Conservation (phyloP, 2,113 vertebrate species). For the Elaphurus davidianus region DNA sequence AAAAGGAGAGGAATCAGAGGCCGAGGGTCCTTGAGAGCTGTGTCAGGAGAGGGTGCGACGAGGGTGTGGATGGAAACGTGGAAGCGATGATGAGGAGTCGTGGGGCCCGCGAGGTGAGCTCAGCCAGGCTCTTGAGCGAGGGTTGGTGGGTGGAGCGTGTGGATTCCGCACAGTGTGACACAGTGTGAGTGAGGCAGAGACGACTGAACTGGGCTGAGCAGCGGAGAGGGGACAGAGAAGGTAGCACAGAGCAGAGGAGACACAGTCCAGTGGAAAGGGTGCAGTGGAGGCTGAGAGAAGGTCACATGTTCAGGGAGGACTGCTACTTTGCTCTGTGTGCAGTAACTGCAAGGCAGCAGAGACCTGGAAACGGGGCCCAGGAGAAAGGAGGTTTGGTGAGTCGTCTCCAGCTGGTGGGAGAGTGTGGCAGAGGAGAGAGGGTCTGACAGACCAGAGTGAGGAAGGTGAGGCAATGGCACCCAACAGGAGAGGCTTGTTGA, state of each 20-base stretch:
- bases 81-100: background rate
- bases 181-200: background rate
- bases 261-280: background rate
- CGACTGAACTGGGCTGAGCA: fast-evolving
- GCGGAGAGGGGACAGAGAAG: background rate
- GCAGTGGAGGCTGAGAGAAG: background rate
- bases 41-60: background rate
- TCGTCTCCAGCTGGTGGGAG: background rate
- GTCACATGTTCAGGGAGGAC: background rate
- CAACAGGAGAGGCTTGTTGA: background rate
- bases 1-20: background rate
- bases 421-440: fast-evolving
- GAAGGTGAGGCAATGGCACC: background rate
- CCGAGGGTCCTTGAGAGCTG: background rate
- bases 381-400: too few species aligned
- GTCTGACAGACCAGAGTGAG: fast-evolving
- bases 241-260: background rate
- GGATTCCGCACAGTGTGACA: background rate
- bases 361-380: background rate
- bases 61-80: background rate
- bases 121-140: fast-evolving
- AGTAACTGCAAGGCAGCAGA: background rate
- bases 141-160: fast-evolving
- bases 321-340: background rate
- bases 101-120: fast-evolving